phyloP scores from a whole-genome alignment of 2,797 vertebrate species.

The Aulostomus chinensis region DNA sequence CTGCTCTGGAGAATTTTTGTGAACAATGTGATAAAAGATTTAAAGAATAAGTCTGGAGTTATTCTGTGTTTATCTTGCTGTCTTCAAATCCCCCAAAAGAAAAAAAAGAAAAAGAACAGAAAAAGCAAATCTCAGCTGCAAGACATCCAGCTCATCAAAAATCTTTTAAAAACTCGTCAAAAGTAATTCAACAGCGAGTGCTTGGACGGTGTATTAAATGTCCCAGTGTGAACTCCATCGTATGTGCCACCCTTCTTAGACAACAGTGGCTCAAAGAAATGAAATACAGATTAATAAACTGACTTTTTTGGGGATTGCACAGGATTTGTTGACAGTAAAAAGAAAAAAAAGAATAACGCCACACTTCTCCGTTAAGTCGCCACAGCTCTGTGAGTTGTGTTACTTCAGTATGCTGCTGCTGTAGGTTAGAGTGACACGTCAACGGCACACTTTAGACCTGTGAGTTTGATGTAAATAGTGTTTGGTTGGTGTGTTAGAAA shows the following conservation, averaged over 20 bases:
- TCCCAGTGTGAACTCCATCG: no score
- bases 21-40: conserved; percentile 33
- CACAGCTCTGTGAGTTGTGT: conserved; percentile 75
- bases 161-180: no score
- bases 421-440: conserved; percentile 42
- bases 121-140: no score
- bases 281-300: no score
- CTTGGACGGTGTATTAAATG: no score
- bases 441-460: conserved; percentile 21
- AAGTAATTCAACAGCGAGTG: no score
- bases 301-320: background rate
- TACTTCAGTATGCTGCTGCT: conserved; percentile 58
- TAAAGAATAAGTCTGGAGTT: conserved; percentile 5
- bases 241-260: no score
- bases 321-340: conserved; percentile 23
- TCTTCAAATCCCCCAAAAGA: conserved; percentile 3
- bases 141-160: no score
- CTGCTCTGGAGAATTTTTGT: conserved; percentile 29
- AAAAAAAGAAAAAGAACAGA: background rate
- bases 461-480: conserved; percentile 59
- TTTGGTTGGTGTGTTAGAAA: conserved; percentile 40
- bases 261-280: no score
- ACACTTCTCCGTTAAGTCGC: conserved; percentile 13
- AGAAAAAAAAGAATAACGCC: background rate
- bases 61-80: conserved; percentile 12